These are phyloP conservation scores for Aphelenchoides fujianensis DNA, from an alignment of 1,140 invertebrate genomes.

Conservation along the genomic window DNA sequence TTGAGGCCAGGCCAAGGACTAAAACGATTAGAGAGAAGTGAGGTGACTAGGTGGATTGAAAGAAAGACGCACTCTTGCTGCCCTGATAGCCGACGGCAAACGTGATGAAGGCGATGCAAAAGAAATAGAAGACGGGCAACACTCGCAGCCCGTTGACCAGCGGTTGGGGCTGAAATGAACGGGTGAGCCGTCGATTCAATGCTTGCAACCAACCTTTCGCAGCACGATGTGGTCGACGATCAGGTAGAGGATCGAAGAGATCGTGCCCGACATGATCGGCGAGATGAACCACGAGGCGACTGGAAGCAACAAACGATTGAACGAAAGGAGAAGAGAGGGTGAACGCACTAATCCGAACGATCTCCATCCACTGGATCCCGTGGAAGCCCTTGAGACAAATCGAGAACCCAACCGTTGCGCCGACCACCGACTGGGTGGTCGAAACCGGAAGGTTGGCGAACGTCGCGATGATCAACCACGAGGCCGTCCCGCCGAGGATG, in stretches of 20 bases:
- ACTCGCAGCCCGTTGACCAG: constrained; percentile 6
- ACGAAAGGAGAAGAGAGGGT: too few species aligned
- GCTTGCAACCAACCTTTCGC: constrained; percentile 6
- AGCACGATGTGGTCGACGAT: constrained; percentile 45
- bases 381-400: constrained; percentile 78
- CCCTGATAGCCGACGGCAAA: constrained; percentile 87
- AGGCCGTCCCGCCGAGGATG: constrained; percentile 65
- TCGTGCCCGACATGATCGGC: constrained; percentile 42
- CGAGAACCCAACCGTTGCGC: constrained; percentile 90
- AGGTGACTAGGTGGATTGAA: not conserved
- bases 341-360: constrained; percentile 8
- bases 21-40: constrained; percentile 22
- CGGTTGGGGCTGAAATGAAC: not conserved
- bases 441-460: constrained; percentile 76
- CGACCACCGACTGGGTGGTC: constrained; percentile 83
- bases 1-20: constrained; percentile 41
- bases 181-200: not conserved
- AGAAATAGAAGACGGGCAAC: constrained; percentile 64
- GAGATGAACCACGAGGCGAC: constrained; percentile 43
- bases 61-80: constrained; percentile 68
- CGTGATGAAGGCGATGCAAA: constrained; percentile 84
- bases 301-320: too few species aligned
- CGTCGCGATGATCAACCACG: constrained; percentile 74
- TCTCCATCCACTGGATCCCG: constrained; percentile 76
- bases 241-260: constrained; percentile 41